Conservation (phyloP, 2,797 vertebrate species). For the Mycteria americana region DNA sequence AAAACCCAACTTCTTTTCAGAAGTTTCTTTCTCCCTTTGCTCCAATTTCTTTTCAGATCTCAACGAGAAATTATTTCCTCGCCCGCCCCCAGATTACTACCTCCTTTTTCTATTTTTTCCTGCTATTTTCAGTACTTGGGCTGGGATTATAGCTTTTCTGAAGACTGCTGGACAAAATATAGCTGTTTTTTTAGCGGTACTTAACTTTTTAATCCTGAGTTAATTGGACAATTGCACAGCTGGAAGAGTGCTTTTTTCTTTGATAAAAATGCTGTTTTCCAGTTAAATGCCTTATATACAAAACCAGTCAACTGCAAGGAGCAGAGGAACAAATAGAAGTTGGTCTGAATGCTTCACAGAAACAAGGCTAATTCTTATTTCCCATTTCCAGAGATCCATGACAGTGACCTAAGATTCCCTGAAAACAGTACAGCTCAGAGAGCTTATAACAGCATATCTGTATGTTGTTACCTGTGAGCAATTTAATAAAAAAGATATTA, state of each 20-base stretch:
- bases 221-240: background rate
- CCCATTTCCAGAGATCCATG: background rate
- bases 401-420: background rate
- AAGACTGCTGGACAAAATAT: background rate
- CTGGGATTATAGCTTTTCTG: background rate
- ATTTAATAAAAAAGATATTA: conserved; percentile 55
- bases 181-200: background rate
- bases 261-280: conserved; percentile 19
- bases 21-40: background rate
- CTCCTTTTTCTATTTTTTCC: background rate
- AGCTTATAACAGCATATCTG: background rate
- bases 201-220: background rate
- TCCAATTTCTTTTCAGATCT: background rate
- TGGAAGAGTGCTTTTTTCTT: background rate
- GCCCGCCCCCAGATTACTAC: background rate
- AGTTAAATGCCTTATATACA: background rate
- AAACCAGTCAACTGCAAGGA: background rate
- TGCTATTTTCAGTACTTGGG: background rate
- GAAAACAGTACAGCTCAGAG: background rate
- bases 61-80: background rate
- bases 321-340: background rate
- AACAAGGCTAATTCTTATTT: background rate
- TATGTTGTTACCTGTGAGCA: conserved; percentile 35
- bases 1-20: background rate
- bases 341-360: background rate